These are phyloP conservation scores for Plestiodon gilberti DNA, from an alignment of 2,113 vertebrate genomes.

Conservation along the genomic window DNA sequence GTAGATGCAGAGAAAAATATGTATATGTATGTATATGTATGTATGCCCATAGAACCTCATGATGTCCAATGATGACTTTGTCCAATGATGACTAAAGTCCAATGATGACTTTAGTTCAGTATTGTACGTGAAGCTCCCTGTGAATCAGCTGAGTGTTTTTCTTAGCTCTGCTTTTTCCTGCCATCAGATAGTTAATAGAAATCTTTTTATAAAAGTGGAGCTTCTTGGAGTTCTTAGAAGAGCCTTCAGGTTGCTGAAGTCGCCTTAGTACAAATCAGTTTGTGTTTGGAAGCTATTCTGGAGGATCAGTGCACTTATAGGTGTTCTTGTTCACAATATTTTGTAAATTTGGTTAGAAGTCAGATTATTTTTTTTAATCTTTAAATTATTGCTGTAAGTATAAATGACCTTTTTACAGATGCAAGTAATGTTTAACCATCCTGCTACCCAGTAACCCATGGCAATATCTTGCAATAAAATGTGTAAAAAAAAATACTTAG, in stretches of 20 bases:
- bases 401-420: conserved; percentile 13
- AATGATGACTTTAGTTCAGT: not conserved
- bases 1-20: not conserved
- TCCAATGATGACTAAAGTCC: no score
- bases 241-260: not conserved
- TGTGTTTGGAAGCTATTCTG: not conserved
- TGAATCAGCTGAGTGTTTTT: not conserved
- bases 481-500: not conserved
- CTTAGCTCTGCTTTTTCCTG: not conserved
- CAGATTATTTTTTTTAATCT: not conserved
- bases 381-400: conserved; percentile 21
- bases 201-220: not conserved
- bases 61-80: not conserved
- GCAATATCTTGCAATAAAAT: no score
- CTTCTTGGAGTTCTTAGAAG: not conserved
- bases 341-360: not conserved
- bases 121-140: not conserved
- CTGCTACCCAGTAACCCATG: no score
- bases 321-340: not conserved
- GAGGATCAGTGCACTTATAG: not conserved
- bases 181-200: not conserved
- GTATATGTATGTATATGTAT: not conserved
- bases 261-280: not conserved
- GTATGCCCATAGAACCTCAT: not conserved
- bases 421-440: not conserved